Evolutionary conservation across 2,113 vertebrate genomes (phyloP).

Genomic region (Clinocottus analis): DNA sequence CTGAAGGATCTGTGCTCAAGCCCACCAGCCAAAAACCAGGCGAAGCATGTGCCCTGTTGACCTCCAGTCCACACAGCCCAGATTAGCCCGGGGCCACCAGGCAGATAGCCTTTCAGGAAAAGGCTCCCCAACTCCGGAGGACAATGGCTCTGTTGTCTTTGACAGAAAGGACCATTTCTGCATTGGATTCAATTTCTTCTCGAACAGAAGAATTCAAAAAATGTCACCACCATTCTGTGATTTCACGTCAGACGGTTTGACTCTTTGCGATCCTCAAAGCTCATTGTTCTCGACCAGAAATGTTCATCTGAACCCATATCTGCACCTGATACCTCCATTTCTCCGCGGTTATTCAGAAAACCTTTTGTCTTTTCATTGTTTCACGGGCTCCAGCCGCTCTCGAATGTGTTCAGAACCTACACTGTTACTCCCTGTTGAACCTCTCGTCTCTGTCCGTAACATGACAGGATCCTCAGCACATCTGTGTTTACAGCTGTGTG

Average conservation of each 20-base stretch:
- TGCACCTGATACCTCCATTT: neutral
- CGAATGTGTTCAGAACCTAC: neutral
- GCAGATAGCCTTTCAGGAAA: conserved; percentile 75
- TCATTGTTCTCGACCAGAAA: neutral
- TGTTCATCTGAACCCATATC: conserved; percentile 13
- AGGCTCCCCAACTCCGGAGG: conserved; percentile 49
- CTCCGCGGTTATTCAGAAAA: neutral
- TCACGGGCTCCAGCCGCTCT: neutral
- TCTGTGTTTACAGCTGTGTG: conserved; percentile 74
- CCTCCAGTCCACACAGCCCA: conserved; percentile 48
- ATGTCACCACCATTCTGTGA: conserved; percentile 43
- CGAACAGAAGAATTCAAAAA: conserved; percentile 63
- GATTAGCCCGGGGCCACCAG: conserved; percentile 68
- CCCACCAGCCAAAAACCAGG: conserved; percentile 67
- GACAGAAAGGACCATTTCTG: conserved; percentile 72
- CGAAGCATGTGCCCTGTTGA: conserved; percentile 75
- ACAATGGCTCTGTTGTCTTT: conserved; percentile 80
- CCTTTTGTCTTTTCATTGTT: neutral
- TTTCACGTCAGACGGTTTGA: conserved; percentile 42
- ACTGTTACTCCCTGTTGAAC: conserved; percentile 46
- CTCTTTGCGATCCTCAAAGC: conserved; percentile 24
- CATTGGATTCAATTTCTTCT: conserved; percentile 67
- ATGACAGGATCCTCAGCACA: conserved; percentile 54
- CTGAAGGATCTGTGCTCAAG: conserved; percentile 43
- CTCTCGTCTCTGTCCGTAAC: conserved; percentile 35